phyloP scores from a whole-genome alignment of 2,113 vertebrate species.

The Eulemur macaco region DNA sequence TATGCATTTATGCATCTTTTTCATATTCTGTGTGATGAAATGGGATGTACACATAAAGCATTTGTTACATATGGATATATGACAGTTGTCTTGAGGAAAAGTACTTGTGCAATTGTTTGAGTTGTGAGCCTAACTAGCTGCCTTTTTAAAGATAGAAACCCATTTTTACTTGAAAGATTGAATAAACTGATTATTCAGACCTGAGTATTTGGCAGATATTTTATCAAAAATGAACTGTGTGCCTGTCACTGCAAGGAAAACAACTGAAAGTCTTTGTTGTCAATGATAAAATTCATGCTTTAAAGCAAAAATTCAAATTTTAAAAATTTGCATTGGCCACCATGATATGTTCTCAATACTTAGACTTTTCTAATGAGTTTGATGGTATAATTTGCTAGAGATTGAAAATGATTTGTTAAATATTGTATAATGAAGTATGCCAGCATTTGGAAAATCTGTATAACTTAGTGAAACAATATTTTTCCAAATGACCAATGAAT shows the following conservation, averaged over 20 bases:
- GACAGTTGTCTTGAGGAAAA: neutral
- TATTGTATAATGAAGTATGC: neutral
- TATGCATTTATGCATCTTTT: neutral
- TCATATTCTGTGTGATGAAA: neutral
- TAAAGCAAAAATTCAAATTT: neutral
- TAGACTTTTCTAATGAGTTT: neutral
- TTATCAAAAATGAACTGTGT: neutral
- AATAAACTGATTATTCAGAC: neutral
- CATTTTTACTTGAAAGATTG: neutral
- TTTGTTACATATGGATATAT: too few species aligned
- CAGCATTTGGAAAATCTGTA: neutral
- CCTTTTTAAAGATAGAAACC: neutral
- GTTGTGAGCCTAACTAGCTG: neutral
- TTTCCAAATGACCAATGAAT: neutral
- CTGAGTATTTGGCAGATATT: neutral
- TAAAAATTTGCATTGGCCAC: neutral
- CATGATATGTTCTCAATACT: neutral
- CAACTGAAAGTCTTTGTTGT: neutral
- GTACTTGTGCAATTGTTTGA: neutral
- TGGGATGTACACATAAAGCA: neutral
- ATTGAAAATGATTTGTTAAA: neutral
- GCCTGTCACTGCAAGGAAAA: neutral
- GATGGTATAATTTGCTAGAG: neutral
- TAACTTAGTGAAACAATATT: neutral
- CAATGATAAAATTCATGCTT: neutral